Base-by-base conservation (phyloP, 1,140 invertebrate genomes). In the Drosophila burlai region DNA sequence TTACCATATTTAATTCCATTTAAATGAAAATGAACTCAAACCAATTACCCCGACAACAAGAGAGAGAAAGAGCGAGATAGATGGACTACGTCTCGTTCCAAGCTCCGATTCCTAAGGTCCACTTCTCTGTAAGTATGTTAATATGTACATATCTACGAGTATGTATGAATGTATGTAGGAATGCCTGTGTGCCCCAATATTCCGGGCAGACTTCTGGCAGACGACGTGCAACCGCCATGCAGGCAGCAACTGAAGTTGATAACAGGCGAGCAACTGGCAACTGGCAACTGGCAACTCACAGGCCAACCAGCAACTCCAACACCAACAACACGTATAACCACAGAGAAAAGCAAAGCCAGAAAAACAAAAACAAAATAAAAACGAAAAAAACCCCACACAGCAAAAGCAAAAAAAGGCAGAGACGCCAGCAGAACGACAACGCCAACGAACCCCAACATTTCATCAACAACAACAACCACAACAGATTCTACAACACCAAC, bases 1-100 rank as follows among this genome's bases (percentile, higher is more conserved):
- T 91, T 87, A 81, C 85, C 85, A 91, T 91, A 91, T 91, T 91
- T 91, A 91, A 91, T 91, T 91, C 78, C 83, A 90, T 90, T 90
- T 77, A 86, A 92, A 90, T 91, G 78, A 91, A 85, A 92, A 92
- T 85, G 83, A 91, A 92, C 86, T 91, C 71, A 90, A 85, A 85
- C 91, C 85, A 83, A 92, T 91, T 91, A 87, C 81, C 59, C 26
- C 63, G 72, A 42, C 54, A 57, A 26, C 54, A 26, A 40, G 66
- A 16, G 34, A 42, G 66, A 64, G 59, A 66, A 40, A 74, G 21
- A 62, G 36, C 54, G 54, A 57, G 54, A 57, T 57, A 57, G 21
- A 24, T 24, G 24, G 54, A 57, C 36, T 26, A 7, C 21, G 54
- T 40, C 34, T 40, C 54, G 54, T 24, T 57, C 54, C 36, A n/a